Percentiles rank a stretch among this genome's conserved stretches.
phyloP scores from a whole-genome alignment of 2,113 vertebrate species.

The Ammodytes dubius region DNA sequence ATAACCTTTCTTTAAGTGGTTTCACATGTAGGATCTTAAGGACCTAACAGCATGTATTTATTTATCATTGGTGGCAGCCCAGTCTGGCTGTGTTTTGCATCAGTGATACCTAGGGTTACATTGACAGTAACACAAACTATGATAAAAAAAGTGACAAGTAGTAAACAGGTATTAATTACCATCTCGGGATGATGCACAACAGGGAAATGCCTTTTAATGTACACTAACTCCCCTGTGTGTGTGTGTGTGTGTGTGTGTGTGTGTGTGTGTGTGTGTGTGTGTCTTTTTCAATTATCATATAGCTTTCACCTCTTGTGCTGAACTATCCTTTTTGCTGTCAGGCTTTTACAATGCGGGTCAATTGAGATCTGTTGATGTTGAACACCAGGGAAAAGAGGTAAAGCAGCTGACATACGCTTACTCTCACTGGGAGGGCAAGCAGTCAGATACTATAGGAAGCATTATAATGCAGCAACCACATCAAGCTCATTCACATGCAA shows the following conservation, averaged over 20 bases:
- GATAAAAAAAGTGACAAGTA: slow-evolving; percentile 9
- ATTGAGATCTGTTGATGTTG: slow-evolving; percentile 12
- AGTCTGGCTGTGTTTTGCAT: neutral
- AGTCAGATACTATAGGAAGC: neutral
- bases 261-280: neutral
- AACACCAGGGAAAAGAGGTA: neutral
- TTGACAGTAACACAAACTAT: slow-evolving; percentile 11
- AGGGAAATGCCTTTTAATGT: slow-evolving; percentile 6
- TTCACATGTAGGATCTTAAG: slow-evolving; percentile 30
- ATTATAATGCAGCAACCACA: neutral
- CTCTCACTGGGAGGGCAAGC: slow-evolving; percentile 13
- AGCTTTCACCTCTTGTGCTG: slow-evolving; percentile 14
- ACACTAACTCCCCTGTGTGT: neutral
- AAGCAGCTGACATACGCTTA: slow-evolving; percentile 24
- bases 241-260: neutral
- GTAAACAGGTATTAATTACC: slow-evolving; percentile 13
- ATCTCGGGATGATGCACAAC: slow-evolving; percentile 12
- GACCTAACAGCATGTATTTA: slow-evolving; percentile 22
- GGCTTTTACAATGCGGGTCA: slow-evolving; percentile 8
- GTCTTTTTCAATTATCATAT: slow-evolving; percentile 13
- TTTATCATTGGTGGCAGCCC: slow-evolving; percentile 12
- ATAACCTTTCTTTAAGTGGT: slow-evolving; percentile 37
- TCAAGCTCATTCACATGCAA: slow-evolving; percentile 14
- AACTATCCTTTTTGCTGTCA: slow-evolving; percentile 13
- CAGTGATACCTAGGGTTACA: slow-evolving; percentile 6